phyloP scores from a whole-genome alignment of 2,797 vertebrate species.

The Enteromius argenteus region DNA sequence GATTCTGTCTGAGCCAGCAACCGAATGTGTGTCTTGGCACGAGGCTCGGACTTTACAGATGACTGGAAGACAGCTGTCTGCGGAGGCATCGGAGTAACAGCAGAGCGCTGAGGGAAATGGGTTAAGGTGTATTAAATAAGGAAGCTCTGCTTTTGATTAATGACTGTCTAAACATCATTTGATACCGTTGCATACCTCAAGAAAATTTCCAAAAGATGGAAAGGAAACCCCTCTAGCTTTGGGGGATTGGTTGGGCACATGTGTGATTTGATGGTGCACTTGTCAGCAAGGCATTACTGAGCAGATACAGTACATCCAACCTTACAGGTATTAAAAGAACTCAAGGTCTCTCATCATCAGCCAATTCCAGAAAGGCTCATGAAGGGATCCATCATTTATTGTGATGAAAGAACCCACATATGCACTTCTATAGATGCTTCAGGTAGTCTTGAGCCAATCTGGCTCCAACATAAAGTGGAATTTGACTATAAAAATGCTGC shows the following conservation, averaged over 20 bases:
- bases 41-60: neutral
- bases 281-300: slow-evolving; percentile 8
- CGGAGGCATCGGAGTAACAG: slow-evolving; percentile 1
- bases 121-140: slow-evolving; percentile 14
- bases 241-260: slow-evolving; percentile 25
- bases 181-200: slow-evolving; percentile 21
- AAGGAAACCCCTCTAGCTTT: neutral
- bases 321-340: slow-evolving; percentile 49
- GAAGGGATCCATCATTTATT: slow-evolving; percentile 52
- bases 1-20: slow-evolving; percentile 22
- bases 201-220: neutral
- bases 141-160: slow-evolving; percentile 41
- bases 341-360: slow-evolving; percentile 46
- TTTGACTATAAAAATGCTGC: slow-evolving; percentile 38
- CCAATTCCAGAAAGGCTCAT: slow-evolving; percentile 43
- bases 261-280: neutral
- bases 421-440: slow-evolving; percentile 30
- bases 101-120: neutral
- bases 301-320: slow-evolving; percentile 36
- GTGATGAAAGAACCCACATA: slow-evolving; percentile 42
- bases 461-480: slow-evolving; percentile 37
- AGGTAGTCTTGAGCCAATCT: slow-evolving; percentile 22
- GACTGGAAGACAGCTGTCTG: slow-evolving; percentile 34
- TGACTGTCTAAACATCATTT: slow-evolving; percentile 39
- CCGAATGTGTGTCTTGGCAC: slow-evolving; percentile 35